Evolutionary conservation across 2,888 invertebrate species (phyloP).

Genomic region (Allygus modestus): DNA sequence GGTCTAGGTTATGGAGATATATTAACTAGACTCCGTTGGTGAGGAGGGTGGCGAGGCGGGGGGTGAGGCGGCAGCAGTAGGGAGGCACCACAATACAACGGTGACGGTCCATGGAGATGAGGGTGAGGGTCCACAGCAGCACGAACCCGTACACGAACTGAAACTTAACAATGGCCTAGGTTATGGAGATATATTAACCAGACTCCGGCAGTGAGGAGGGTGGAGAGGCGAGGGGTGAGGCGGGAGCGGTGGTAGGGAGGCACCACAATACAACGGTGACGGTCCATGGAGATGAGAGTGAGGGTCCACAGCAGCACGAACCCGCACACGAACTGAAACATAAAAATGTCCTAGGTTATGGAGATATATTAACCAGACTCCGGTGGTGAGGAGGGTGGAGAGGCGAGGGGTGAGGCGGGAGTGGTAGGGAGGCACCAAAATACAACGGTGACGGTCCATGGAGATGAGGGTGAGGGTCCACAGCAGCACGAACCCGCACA

Average conservation of each 20-base stretch:
- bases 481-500: constrained; percentile 78
- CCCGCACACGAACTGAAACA: constrained; percentile 78
- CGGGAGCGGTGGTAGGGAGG: constrained; percentile 76
- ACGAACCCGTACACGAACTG: constrained; percentile 80
- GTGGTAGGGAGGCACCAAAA: constrained; percentile 78
- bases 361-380: too few species aligned
- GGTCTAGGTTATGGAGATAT: too few species aligned
- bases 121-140: constrained; percentile 78
- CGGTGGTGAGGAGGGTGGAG: constrained; percentile 72
- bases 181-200: constrained; percentile 75
- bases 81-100: constrained; percentile 77
- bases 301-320: constrained; percentile 79
- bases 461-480: constrained; percentile 79
- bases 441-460: constrained; percentile 78
- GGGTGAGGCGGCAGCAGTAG: constrained; percentile 77
- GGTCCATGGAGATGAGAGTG: constrained; percentile 78
- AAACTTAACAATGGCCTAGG: constrained; percentile 68
- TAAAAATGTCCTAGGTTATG: too few species aligned
- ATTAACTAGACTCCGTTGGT: constrained; percentile 73
- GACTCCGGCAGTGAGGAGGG: constrained; percentile 74
- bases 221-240: constrained; percentile 75
- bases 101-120: constrained; percentile 79
- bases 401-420: constrained; percentile 75
- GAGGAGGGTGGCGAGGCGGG: constrained; percentile 72
- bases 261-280: constrained; percentile 77